Evolutionary conservation across 2,797 vertebrate species (phyloP), one percentile per base, ranked within the genome.

Genomic region (Enteromius afrohamiltoni): DNA sequence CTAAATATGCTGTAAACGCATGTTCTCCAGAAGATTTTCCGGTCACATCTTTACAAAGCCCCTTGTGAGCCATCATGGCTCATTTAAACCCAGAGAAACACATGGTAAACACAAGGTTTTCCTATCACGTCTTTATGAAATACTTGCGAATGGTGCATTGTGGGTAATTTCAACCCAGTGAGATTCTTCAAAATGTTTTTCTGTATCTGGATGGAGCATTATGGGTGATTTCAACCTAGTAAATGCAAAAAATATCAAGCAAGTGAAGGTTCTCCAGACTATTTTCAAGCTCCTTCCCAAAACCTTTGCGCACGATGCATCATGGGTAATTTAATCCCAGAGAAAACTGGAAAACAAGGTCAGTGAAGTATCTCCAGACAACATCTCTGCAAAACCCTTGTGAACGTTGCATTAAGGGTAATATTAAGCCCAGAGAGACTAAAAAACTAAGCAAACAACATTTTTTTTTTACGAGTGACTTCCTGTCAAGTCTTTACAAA

Each of bases 291-390:
- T 13, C 13, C 58, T 74, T 60, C 4, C 62, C 23, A 49, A 37
- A 11, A 4, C 51, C 78, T 70, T 78, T 53, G 10, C 42, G 75
- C 79, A 90, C 84, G 23, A 45, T n/a, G 58, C 45, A 75, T 62
- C 62, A 14, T 21, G 29, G 73, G 69, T n/a, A 55, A 29, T 83
- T 37, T 89, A 70, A 87, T 62, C 26, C 11, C 21, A 86, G 74
- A 34, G 17, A 55, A 55, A 10, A 51, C 0, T n/a, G 10, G 55
- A 74, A 58, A 37, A 31, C 2, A 6, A 40, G 19, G 21, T 29
- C 17, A 51, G 7, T 1, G 14, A 60, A 40, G n/a, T 34, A 26
- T 64, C 26, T 16, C 6, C 62, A 42, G 40, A 10, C 40, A 7
- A 64, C n/a, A 26, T 23, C 58, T 29, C 26, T 26, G 23, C 11